A percentile compares a stretch with the other conserved stretches of the same genome.
phyloP scores from a whole-genome alignment of 2,888 invertebrate species.

The Danaus chrysippus region DNA sequence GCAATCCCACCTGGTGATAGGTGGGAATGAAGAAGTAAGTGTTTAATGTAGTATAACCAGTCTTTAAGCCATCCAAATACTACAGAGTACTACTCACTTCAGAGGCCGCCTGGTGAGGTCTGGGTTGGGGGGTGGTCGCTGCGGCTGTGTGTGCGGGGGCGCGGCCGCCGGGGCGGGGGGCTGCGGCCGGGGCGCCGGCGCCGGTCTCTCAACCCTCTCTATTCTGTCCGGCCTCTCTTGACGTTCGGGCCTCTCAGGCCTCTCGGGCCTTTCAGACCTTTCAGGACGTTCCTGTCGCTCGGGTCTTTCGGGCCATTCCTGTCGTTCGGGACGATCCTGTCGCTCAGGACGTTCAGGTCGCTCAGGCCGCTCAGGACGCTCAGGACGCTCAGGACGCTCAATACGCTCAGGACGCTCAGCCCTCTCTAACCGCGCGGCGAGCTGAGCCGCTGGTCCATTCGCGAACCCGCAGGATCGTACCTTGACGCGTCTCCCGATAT shows the following conservation, averaged over 20 bases:
- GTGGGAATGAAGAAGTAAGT: too few relatives aligned
- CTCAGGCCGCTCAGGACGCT: conserved; percentile 47
- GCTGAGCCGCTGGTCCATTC: conserved; percentile 48
- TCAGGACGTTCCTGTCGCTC: conserved; percentile 50
- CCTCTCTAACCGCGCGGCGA: conserved; percentile 46
- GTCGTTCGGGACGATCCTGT: conserved; percentile 42
- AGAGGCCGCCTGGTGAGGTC: conserved; percentile 87
- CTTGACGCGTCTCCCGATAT: conserved; percentile 93
- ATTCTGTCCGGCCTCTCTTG: conserved; percentile 39
- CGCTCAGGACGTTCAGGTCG: conserved; percentile 51
- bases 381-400: conserved; percentile 50
- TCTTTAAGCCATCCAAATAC: neutral
- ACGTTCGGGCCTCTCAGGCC: conserved; percentile 43
- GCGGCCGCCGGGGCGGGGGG: conserved; percentile 36
- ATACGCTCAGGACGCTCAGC: conserved; percentile 49
- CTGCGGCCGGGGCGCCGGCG: conserved; percentile 40
- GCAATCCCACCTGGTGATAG: too few relatives aligned
- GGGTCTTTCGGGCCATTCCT: conserved; percentile 36
- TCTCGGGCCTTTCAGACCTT: conserved; percentile 48
- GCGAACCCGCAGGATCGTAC: conserved; percentile 75
- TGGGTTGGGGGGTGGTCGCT: conserved; percentile 75
- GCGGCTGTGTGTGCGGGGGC: conserved; percentile 48
- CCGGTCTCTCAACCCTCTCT: conserved; percentile 38
- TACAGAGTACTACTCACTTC: conserved; percentile 73
- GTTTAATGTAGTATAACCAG: too few relatives aligned